phyloP scores from a whole-genome alignment of 2,113 vertebrate genomes.

The Hemiscyllium ocellatum region DNA sequence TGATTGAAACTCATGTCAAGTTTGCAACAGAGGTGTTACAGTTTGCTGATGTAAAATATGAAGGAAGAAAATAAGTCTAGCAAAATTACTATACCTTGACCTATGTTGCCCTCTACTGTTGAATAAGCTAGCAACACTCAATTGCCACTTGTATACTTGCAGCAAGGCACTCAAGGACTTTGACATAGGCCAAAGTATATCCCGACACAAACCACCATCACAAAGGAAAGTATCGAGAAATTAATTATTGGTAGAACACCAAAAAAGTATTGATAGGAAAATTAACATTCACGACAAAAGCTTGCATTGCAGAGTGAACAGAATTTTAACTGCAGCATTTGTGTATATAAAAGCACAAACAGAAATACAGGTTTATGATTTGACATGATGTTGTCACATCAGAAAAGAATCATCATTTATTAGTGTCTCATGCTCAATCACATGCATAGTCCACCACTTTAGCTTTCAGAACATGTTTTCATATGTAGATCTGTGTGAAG shows the following conservation, averaged over 20 bases:
- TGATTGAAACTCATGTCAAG: not conserved
- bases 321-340: not conserved
- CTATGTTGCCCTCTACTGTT: not conserved
- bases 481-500: no score
- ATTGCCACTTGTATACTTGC: no score
- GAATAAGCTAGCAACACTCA: not conserved
- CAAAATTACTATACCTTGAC: not conserved
- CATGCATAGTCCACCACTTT: not conserved
- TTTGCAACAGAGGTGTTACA: not conserved
- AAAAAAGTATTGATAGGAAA: not conserved
- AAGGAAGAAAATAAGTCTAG: not conserved
- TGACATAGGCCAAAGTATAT: not conserved
- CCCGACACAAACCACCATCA: not conserved
- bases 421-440: not conserved
- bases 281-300: not conserved
- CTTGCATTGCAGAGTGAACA: not conserved
- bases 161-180: not conserved
- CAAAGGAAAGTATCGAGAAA: not conserved
- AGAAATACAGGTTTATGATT: not conserved
- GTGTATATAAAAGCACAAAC: not conserved
- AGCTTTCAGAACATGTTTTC: not conserved
- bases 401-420: not conserved
- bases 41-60: not conserved
- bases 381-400: not conserved
- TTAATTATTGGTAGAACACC: not conserved